A percentile compares a stretch with the other conserved stretches of the same genome.
Evolutionary conservation across 2,797 vertebrate species (phyloP).

Genomic region (Ctenopoma multispine): DNA sequence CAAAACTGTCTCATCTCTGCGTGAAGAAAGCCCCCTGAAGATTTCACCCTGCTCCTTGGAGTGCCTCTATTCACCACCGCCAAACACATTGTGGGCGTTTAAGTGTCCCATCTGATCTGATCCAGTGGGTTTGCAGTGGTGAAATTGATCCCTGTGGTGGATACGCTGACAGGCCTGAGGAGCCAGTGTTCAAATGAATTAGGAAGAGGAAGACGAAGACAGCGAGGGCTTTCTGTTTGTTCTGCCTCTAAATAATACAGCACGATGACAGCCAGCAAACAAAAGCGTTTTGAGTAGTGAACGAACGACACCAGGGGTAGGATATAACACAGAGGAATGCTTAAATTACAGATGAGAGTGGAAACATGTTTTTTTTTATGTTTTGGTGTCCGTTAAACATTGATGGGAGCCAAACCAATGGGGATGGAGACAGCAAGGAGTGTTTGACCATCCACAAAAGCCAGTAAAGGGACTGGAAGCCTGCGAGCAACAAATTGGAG

Average conservation of each 20-base stretch:
- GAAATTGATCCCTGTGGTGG: conserved; percentile 72
- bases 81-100: conserved; percentile 36
- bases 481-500: background rate
- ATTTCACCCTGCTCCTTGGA: conserved; percentile 27
- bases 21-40: conserved; percentile 6
- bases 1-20: conserved; percentile 3
- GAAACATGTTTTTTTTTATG: conserved; percentile 37
- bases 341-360: conserved; percentile 72
- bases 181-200: conserved; percentile 52
- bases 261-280: conserved; percentile 67
- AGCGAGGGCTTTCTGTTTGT: conserved; percentile 63
- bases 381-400: conserved; percentile 54
- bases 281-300: conserved; percentile 67
- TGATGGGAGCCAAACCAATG: conserved; percentile 46
- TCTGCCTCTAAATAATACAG: conserved; percentile 77
- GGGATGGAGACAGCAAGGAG: background rate
- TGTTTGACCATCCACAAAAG: conserved; percentile 33
- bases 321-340: conserved; percentile 47
- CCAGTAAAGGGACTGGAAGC: conserved; percentile 24
- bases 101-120: conserved; percentile 58
- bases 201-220: conserved; percentile 60
- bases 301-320: conserved; percentile 37
- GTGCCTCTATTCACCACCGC: background rate
- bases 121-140: conserved; percentile 56
- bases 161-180: conserved; percentile 60